phyloP scores from a whole-genome alignment of 2,888 invertebrate genomes.

The Eurois occulta region DNA sequence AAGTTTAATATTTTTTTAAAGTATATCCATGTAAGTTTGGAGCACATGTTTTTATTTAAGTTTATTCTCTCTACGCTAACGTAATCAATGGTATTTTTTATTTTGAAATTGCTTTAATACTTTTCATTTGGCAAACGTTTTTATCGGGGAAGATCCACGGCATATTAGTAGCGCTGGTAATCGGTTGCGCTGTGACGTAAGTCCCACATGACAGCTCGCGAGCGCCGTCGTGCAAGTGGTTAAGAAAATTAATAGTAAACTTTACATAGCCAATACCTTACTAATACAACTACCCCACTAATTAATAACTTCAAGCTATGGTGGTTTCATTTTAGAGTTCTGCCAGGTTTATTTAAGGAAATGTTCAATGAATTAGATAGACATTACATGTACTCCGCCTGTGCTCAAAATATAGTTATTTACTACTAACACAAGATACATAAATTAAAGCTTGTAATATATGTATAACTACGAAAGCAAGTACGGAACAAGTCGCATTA shows the following conservation, averaged over 20 bases:
- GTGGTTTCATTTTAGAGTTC: background rate
- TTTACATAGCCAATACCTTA: background rate
- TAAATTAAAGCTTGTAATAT: constrained; percentile 32
- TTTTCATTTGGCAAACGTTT: too few species aligned
- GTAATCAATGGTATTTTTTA: too few species aligned
- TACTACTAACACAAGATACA: constrained; percentile 6
- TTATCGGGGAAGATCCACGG: too few species aligned
- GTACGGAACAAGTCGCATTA: constrained; percentile 59
- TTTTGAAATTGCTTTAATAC: too few species aligned
- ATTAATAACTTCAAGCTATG: background rate
- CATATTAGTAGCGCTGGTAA: too few species aligned
- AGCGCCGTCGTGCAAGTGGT: too few species aligned
- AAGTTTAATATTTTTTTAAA: too few species aligned
- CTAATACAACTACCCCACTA: background rate
- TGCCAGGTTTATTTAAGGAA: background rate
- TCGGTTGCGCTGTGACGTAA: too few species aligned
- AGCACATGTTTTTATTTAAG: too few species aligned
- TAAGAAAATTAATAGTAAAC: background rate
- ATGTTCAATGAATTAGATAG: background rate
- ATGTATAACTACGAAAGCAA: constrained; percentile 49
- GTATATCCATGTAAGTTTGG: too few species aligned
- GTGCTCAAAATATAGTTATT: background rate
- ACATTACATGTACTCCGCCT: background rate
- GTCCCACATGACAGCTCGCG: too few species aligned
- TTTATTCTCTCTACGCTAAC: too few species aligned